Base-by-base conservation (phyloP, 2,888 invertebrate genomes). In the Alsophila aescularia region DNA sequence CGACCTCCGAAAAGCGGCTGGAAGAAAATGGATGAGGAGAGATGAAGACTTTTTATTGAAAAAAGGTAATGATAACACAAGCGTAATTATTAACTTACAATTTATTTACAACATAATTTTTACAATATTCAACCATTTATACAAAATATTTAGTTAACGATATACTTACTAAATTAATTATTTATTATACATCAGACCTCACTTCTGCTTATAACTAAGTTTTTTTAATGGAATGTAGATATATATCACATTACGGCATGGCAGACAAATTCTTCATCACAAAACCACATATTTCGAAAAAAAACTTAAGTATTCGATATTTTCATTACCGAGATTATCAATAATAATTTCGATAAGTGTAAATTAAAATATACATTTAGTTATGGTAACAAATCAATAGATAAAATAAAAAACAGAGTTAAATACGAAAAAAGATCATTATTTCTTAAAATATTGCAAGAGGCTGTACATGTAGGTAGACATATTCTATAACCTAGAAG, bases 101-200 rank as follows among this genome's bases (percentile, higher is more conserved):
- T 89, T 90, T 90, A 91, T 90, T 90, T 90, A 91, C 91, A 91
- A 87, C 84, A 77, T 90, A 89, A 81, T 85, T 90, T 90, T 87
- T 90, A 90, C 89, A 90, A 81, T 83, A 81, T 90, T 56, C 84
- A 90, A 90, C 90, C 90, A 90, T 90, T 87, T 87, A 90, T 90
- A 91, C 90, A 91, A 89, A 85, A 88, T 88, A 89, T 86, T 90
- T 87, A 90, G 85, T 85, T 87, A 90, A 90, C 86, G 85, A 87
- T 72, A 61, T 60, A 80, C 85, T 86, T 60, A 80, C 85, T 86
- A 84, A 67, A 81, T 77, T 82, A 83, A 83, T 83, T 80, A 87
- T 73, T 64, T 86, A 87, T 86, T 84, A 84, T 90, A 90, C 89
- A 90, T 89, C 89, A 87, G 84, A 88, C 85, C 84, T 84, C 79